Evolutionary conservation across 2,113 vertebrate species (phyloP).

Genomic region (Synchiropus splendidus): DNA sequence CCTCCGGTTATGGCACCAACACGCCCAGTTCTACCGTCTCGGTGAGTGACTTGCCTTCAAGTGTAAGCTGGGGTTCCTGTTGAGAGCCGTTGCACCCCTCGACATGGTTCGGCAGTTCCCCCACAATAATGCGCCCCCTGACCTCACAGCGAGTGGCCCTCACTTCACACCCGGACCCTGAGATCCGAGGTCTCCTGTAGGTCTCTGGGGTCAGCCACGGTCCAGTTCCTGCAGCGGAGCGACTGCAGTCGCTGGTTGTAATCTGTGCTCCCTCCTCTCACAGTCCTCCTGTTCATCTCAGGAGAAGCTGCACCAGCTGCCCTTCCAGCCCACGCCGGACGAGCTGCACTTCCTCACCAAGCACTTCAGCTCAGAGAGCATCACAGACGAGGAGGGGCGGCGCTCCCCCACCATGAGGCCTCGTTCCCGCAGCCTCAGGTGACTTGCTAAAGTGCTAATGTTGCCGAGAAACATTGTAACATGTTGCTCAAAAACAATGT

Average conservation of each 20-base stretch:
- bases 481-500: too few species aligned
- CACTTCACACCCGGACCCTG: too few species aligned
- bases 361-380: conserved; percentile 96
- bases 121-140: too few species aligned
- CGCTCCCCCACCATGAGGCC: conserved; percentile 84
- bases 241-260: conserved; percentile 63
- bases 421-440: conserved; percentile 95
- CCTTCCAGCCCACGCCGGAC: conserved; percentile 93
- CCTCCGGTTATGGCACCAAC: conserved; percentile 98
- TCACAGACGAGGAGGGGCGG: conserved; percentile 81
- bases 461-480: too few species aligned
- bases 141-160: too few species aligned
- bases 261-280: conserved; percentile 71
- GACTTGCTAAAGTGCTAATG: too few species aligned
- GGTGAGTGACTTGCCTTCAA: conserved; percentile 67
- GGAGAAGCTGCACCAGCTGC: conserved; percentile 97
- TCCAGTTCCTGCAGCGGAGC: too few species aligned
- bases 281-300: conserved; percentile 98
- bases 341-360: conserved; percentile 96
- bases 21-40: conserved; percentile 95
- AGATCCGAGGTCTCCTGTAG: too few species aligned
- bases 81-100: too few species aligned
- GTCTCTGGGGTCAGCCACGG: too few species aligned
- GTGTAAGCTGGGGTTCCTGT: too few species aligned
- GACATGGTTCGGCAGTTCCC: too few species aligned